A percentile compares a stretch with the other conserved stretches of the same genome.
Evolutionary conservation across 2,888 invertebrate genomes (phyloP).

Genomic region (Protodeltote pygarga): DNA sequence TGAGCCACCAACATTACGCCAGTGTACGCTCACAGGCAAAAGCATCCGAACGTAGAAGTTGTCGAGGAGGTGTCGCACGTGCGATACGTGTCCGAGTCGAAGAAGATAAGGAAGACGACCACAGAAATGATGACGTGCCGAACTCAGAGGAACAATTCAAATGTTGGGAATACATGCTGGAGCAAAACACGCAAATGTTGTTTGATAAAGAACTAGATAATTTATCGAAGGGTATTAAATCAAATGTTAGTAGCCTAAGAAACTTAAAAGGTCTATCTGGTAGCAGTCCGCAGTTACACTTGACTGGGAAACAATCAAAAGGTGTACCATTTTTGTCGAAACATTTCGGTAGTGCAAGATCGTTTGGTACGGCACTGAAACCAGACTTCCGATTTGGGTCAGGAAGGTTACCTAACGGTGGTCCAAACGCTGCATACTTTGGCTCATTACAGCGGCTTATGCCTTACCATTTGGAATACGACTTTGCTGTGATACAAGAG

Average conservation of each 20-base stretch:
- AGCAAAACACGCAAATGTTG: constrained; percentile 95
- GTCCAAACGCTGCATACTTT: constrained; percentile 95
- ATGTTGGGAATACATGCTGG: constrained; percentile 97
- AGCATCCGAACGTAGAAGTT: constrained; percentile 85
- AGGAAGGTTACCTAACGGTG: constrained; percentile 89
- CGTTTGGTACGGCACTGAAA: constrained; percentile 90
- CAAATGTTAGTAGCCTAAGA: constrained; percentile 82
- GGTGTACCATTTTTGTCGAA: constrained; percentile 88
- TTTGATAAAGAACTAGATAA: constrained; percentile 96
- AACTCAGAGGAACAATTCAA: constrained; percentile 95
- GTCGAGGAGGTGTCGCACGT: constrained; percentile 87
- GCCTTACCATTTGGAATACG: constrained; percentile 93
- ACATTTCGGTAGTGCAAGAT: constrained; percentile 93
- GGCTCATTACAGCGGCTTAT: constrained; percentile 94
- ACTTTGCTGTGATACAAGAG: constrained; percentile 94
- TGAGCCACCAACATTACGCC: constrained; percentile 81
- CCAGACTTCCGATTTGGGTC: constrained; percentile 87
- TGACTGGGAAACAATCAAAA: constrained; percentile 75
- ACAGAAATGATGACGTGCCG: constrained; percentile 68
- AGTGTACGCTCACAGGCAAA: constrained; percentile 80
- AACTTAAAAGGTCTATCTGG: constrained; percentile 89
- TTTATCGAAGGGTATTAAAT: constrained; percentile 88
- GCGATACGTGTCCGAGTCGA: constrained; percentile 89
- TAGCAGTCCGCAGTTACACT: constrained; percentile 90
- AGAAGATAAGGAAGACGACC: constrained; percentile 86